Evolutionary conservation across 2,797 vertebrate species (phyloP), one percentile per base, ranked within the genome.

Genomic region (Ptychadena robeensis): DNA sequence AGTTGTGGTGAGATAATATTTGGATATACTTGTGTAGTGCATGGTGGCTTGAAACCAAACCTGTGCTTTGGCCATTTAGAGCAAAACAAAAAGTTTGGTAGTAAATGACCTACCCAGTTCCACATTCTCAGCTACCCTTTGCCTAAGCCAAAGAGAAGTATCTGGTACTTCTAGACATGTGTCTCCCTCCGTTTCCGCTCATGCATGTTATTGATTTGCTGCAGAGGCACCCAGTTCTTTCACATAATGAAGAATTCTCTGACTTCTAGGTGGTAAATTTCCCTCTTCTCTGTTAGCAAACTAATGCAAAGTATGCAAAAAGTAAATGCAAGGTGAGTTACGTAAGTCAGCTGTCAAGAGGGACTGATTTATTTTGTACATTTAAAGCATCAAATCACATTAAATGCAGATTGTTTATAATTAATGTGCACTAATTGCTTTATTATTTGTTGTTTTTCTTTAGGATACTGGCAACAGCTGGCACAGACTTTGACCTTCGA

Each of bases 391-490:
- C 15, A 2, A 2, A 53, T 53, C 18, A 53, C 18, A 53, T 4
- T 53, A 22, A 53, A n/a, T n/a, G n/a, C n/a, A n/a, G n/a, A n/a
- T n/a, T 53, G 8, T 7, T 22, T 38, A 10, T 9, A 38, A 40
- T 53, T 61, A 7, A 1, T n/a, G 14, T 73, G 1, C 9, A 18
- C 14, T 37, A 44, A 32, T 35, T 27, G 9, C n/a, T n/a, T n/a
- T 35, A 22, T n/a, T 3, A 7, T 35, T 14, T 67, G 34, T n/a
- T 66, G 14, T n/a, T 14, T 9, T 63, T 27, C 44, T 34, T 10
- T 90, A 99, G 98, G 88, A 98, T 99, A 87, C 89, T 99, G 65
- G 95, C 98, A 53, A 98, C 94, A 0, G 94, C 97, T 40, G 97
- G 98, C 40, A 96, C 97, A 0, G 95, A 98, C 70, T 98, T 98